Evolutionary conservation across 2,888 invertebrate species (phyloP).

Genomic region (Eupithecia exiguata): DNA sequence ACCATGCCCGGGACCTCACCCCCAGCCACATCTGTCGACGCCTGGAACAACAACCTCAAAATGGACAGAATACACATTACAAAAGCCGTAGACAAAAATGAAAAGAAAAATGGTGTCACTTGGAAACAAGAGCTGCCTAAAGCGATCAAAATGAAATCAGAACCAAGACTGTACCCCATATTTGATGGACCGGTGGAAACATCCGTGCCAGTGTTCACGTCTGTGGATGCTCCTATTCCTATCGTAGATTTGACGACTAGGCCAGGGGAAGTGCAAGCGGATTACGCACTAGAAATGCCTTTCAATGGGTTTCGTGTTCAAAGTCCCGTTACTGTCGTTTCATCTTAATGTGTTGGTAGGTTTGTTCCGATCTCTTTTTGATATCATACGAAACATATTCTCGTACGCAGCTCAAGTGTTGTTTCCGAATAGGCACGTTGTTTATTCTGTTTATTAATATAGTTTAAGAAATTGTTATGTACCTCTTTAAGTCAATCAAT

Average conservation of each 20-base stretch:
- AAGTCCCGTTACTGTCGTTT: slow-evolving; percentile 80
- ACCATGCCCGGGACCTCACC: slow-evolving; percentile 67
- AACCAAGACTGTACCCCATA: slow-evolving; percentile 66
- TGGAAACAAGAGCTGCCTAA: slow-evolving; percentile 60
- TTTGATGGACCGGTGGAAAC: slow-evolving; percentile 55
- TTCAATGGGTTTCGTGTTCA: slow-evolving; percentile 80
- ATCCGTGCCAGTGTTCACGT: slow-evolving; percentile 55
- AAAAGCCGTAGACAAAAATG: slow-evolving; percentile 47
- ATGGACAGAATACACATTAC: slow-evolving; percentile 63
- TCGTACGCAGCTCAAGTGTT: slow-evolving; percentile 67
- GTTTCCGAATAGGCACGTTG: slow-evolving; percentile 67
- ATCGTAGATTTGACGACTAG: slow-evolving; percentile 68
- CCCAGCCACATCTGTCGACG: slow-evolving; percentile 55
- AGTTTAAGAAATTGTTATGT: background rate
- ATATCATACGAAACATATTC: slow-evolving; percentile 63
- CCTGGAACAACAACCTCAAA: slow-evolving; percentile 61
- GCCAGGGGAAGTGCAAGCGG: slow-evolving; percentile 78
- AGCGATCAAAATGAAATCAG: slow-evolving; percentile 53
- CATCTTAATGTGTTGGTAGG: slow-evolving; percentile 73
- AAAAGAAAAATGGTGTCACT: slow-evolving; percentile 48
- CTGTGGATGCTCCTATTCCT: slow-evolving; percentile 64
- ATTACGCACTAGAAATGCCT: slow-evolving; percentile 77
- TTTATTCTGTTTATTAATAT: slow-evolving; percentile 59
- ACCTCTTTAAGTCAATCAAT: background rate
- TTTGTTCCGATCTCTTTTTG: slow-evolving; percentile 64